Conservation (phyloP, 1,140 invertebrate species). For the Oncopodura yosiiana region DNA sequence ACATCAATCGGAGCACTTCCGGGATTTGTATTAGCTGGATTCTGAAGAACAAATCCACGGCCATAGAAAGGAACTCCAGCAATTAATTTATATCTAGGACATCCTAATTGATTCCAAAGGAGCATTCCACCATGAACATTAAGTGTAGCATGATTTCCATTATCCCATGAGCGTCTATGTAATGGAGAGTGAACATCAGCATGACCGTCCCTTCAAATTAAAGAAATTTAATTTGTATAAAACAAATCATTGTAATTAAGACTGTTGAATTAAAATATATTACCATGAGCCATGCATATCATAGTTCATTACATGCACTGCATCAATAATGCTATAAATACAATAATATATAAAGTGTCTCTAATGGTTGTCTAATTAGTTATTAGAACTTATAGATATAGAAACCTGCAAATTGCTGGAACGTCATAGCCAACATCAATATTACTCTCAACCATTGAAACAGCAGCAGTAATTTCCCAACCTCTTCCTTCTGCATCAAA, state of each 20-base stretch:
- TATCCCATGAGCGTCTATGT: constrained; percentile 70
- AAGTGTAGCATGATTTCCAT: constrained; percentile 75
- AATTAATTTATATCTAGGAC: constrained; percentile 73
- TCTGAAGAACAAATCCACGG: background rate
- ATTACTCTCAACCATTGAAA: constrained; percentile 71
- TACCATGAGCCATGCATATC: constrained; percentile 86
- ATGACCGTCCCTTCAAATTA: constrained; percentile 78
- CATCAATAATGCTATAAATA: constrained; percentile 49
- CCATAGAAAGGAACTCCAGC: constrained; percentile 74
- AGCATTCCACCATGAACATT: constrained; percentile 76
- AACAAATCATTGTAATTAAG: too few species aligned
- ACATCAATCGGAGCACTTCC: background rate
- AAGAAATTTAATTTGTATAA: too few species aligned
- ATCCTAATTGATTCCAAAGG: constrained; percentile 77
- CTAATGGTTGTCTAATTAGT: background rate
- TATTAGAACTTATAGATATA: background rate
- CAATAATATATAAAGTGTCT: background rate
- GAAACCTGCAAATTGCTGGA: constrained; percentile 70
- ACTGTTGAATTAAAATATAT: constrained; percentile 64
- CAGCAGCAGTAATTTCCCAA: constrained; percentile 81
- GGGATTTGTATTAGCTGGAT: background rate
- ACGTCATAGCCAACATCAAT: constrained; percentile 80
- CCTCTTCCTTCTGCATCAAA: constrained; percentile 54
- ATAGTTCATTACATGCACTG: constrained; percentile 81
- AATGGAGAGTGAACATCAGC: constrained; percentile 77